Evolutionary conservation across 2,888 invertebrate genomes (phyloP), one percentile per base, ranked within the genome.

Genomic region (Brenthis daphne): DNA sequence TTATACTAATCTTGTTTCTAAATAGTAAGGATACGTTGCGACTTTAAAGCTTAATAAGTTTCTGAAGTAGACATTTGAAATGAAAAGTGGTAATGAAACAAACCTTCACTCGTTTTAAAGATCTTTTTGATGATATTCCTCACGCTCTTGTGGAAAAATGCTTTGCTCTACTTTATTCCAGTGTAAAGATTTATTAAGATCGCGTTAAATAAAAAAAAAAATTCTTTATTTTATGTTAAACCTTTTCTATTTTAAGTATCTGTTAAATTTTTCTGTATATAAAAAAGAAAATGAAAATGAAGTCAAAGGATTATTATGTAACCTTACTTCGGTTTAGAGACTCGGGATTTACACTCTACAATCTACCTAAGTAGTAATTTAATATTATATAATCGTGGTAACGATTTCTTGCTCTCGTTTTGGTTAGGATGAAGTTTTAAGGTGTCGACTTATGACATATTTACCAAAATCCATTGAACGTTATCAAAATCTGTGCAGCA

Each of bases 81-180:
- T 63, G 37, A 63, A 63, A 53, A 63, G 53, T 63, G 63, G 37
- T 63, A 63, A 63, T 63, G 50, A 63, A 63, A 53, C 63, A 63
- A 63, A 53, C 63, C 20, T 61, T 53, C 37, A 63, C 37, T 37
- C 53, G 20, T 63, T 63, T 63, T 53, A 63, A 53, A 61, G 33
- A 61, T 37, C 6, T 61, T 57, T 57, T 37, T 57, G 43, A 43
- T 20, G 37, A 57, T 43, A 57, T 57, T 43, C n/a, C 55, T 14
- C 16, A 16, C n/a, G 33, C 56, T 56, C 37, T 33, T 14, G 37
- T 33, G 14, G 56, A 29, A 33, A 6, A 29, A 33, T 11, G 33
- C 29, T 14, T 14, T 33, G 29, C 55, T 14, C 29, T 20, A 56
- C 55, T 56, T 60, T 60, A 60, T n/a, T 37, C 48, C 48, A n/a